Conservation (phyloP, 1,140 invertebrate species). For the Apis cerana region DNA sequence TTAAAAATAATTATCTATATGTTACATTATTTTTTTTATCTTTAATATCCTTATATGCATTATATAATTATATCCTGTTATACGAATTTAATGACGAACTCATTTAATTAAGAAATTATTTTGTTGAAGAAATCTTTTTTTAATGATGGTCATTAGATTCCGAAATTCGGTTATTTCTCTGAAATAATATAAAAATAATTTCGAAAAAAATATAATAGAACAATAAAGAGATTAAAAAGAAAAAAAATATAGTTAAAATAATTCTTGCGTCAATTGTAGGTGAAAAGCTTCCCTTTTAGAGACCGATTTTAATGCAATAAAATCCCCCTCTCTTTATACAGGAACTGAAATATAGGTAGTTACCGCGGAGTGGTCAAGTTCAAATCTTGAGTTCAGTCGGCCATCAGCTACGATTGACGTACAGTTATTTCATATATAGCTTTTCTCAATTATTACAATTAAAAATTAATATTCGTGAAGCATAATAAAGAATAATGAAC, state of each 20-base stretch:
- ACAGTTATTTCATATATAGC: slow-evolving; percentile 49
- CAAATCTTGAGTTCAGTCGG: slow-evolving; percentile 74
- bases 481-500: slow-evolving; percentile 1
- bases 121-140: too few relatives aligned
- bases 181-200: neutral
- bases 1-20: too few relatives aligned
- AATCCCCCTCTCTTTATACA: slow-evolving; percentile 54
- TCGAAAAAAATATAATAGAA: too few relatives aligned
- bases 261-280: slow-evolving; percentile 31
- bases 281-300: slow-evolving; percentile 35
- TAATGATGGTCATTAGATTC: too few relatives aligned
- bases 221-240: too few relatives aligned
- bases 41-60: too few relatives aligned
- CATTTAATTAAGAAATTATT: too few relatives aligned
- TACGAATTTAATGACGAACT: too few relatives aligned
- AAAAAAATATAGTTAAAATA: slow-evolving; percentile 1
- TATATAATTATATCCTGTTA: too few relatives aligned
- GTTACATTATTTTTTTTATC: too few relatives aligned
- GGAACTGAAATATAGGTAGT: slow-evolving; percentile 54
- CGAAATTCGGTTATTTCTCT: too few relatives aligned
- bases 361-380: slow-evolving; percentile 73
- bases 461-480: slow-evolving; percentile 21
- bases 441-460: slow-evolving; percentile 14
- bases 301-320: slow-evolving; percentile 65
- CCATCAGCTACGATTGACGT: slow-evolving; percentile 68